A percentile compares a stretch with the other conserved stretches of the same genome.
Evolutionary conservation across 2,113 vertebrate genomes (phyloP).

Genomic region (Suricata suricatta): DNA sequence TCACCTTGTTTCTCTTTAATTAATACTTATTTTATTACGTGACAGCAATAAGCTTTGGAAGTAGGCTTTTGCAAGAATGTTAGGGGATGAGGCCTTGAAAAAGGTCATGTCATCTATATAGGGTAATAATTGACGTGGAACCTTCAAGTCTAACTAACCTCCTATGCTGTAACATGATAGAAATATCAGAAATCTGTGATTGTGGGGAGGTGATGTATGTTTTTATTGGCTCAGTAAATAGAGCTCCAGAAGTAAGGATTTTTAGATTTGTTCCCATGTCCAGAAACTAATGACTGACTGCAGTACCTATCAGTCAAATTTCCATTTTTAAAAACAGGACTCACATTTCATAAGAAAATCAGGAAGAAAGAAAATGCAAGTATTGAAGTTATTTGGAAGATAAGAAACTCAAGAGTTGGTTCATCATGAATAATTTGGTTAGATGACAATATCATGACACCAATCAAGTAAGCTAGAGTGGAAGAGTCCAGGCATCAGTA

Average conservation of each 20-base stretch:
- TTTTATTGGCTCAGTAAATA: not conserved
- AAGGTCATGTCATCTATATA: not conserved
- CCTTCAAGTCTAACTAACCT: not conserved
- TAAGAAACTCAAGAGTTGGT: not conserved
- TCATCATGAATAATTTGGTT: not conserved
- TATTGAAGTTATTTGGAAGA: not conserved
- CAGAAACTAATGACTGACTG: not conserved
- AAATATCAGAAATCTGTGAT: not conserved
- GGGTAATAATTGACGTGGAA: not conserved
- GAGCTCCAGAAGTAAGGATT: not conserved
- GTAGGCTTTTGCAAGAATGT: not conserved
- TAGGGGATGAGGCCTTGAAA: not conserved
- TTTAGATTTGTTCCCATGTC: not conserved
- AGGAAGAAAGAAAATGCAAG: not conserved
- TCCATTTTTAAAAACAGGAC: not conserved
- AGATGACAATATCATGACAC: not conserved
- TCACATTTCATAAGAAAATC: not conserved
- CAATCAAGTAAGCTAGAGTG: not conserved
- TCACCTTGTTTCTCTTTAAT: not conserved
- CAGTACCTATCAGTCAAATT: not conserved
- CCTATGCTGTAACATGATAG: not conserved
- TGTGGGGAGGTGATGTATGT: not conserved
- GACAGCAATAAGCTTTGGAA: not conserved
- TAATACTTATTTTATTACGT: not conserved
- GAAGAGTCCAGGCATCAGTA: not conserved